A percentile compares a stretch with the other conserved stretches of the same genome.
Evolutionary conservation across 2,113 vertebrate species (phyloP).

Genomic region (Phainopepla nitens): DNA sequence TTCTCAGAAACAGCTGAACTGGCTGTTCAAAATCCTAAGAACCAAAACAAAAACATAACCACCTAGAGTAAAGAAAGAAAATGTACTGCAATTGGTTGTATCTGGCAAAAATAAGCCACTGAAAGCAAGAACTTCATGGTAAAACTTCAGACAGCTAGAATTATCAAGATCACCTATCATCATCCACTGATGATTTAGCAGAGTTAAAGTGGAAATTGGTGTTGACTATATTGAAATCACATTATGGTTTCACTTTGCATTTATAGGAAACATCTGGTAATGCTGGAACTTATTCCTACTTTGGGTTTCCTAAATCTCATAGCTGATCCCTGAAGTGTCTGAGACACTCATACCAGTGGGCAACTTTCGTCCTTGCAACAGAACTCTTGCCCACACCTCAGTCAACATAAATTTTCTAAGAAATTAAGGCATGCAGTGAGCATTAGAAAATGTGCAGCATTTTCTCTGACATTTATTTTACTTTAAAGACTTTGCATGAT

Average conservation of each 20-base stretch:
- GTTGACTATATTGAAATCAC: neutral
- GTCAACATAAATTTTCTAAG: neutral
- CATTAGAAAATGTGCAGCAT: neutral
- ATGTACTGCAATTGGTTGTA: neutral
- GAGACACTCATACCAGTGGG: neutral
- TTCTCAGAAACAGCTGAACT: conserved; percentile 21
- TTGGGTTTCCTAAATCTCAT: neutral
- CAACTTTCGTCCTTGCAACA: neutral
- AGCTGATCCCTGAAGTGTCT: neutral
- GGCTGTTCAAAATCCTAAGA: neutral
- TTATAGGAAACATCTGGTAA: conserved; percentile 25
- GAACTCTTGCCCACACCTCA: neutral
- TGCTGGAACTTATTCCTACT: neutral
- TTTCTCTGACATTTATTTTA: neutral
- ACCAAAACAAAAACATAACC: neutral
- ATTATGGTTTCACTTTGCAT: neutral
- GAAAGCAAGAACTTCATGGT: neutral
- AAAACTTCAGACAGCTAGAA: neutral
- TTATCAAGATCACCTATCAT: neutral
- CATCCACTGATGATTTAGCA: neutral
- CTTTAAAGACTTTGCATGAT: neutral
- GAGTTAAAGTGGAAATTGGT: conserved; percentile 19
- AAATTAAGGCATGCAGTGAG: neutral
- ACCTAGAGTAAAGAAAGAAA: neutral
- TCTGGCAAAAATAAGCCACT: neutral